Percentiles rank a stretch among this genome's conserved stretches.
Evolutionary conservation across 2,888 invertebrate genomes (phyloP).

Genomic region (Rhingia rostrata): DNA sequence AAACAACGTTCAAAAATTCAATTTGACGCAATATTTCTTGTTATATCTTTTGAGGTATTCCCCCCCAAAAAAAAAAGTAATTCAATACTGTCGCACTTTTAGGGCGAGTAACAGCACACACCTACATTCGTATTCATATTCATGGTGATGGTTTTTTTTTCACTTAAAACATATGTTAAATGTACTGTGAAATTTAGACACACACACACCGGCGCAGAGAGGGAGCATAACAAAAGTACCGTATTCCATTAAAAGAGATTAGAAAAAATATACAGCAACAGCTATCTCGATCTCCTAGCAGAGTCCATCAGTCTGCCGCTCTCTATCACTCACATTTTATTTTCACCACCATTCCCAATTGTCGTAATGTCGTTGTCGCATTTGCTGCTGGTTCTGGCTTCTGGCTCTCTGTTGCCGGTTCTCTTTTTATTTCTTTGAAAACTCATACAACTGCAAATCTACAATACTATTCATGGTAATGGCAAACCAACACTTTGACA

Average conservation of each 20-base stretch:
- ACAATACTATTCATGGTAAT: background rate
- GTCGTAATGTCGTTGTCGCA: slow-evolving; percentile 22
- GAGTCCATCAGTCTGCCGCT: slow-evolving; percentile 59
- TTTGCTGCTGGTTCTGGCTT: slow-evolving; percentile 13
- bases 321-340: slow-evolving; percentile 34
- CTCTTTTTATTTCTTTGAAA: slow-evolving; percentile 18
- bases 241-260: slow-evolving; percentile 49
- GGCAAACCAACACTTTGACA: slow-evolving; percentile 6
- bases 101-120: slow-evolving; percentile 56
- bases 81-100: slow-evolving; percentile 62
- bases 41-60: slow-evolving; percentile 2
- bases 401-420: slow-evolving; percentile 56
- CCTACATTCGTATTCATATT: background rate
- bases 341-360: slow-evolving; percentile 47
- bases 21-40: slow-evolving; percentile 27
- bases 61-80: slow-evolving; percentile 41
- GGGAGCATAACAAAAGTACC: slow-evolving; percentile 59
- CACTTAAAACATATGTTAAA: slow-evolving; percentile 66
- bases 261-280: slow-evolving; percentile 51
- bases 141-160: slow-evolving; percentile 2
- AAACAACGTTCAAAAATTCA: slow-evolving; percentile 17
- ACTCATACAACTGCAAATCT: slow-evolving; percentile 57
- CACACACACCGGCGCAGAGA: slow-evolving; percentile 24
- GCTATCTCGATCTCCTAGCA: too few species aligned
- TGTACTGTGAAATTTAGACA: slow-evolving; percentile 62